Base-by-base conservation (phyloP, 2,888 invertebrate genomes). In the Zygogramma bicolorata region DNA sequence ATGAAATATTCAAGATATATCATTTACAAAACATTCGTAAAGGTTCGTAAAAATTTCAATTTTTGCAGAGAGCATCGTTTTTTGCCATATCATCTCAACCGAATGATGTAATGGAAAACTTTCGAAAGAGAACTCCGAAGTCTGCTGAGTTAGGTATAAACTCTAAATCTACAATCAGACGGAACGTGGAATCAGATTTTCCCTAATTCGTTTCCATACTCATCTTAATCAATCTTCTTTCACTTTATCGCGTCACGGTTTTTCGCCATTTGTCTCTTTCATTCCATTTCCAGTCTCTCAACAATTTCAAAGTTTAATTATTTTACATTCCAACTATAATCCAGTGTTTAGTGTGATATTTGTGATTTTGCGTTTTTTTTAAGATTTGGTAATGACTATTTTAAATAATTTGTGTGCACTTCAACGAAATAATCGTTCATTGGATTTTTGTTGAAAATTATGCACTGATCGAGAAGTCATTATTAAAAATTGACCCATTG, bases 161-260 rank as follows among this genome's bases (percentile, higher is more conserved):
- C 10, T 38, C 3, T 38, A 38, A 10, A 38, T 13, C 3, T 8
- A 38, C 10, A 38, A 38, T 38, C 13, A 38, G n/a, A 38, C 13
- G 7, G 18, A 46, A 46, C 10, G 20, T 46, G 53, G 15, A 53
- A 53, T 53, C 22, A 53, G 7, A 53, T 53, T 53, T 53, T 53
- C n/a, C n/a, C 13, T 25, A 27, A 53, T 53, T 53, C 53, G n/a
- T 53, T 27, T 0, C 20, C 13, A 42, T 22, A 49, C 27, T 27
- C 25, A n/a, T 53, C 53, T 27, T n/a, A 53, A 53, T 53, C 53
- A 53, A 53, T 53, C 53, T 53, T 27, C 22, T 25, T 53, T n/a
- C 25, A 27, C 25, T 53, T 53, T 53, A 53, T 53, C 4, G 25
- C 53, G 53, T 46, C 46, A 46, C 46, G 46, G 20, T 46, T 46